Evolutionary conservation across 2,113 vertebrate species (phyloP).

Genomic region (Oceanodroma tethys): DNA sequence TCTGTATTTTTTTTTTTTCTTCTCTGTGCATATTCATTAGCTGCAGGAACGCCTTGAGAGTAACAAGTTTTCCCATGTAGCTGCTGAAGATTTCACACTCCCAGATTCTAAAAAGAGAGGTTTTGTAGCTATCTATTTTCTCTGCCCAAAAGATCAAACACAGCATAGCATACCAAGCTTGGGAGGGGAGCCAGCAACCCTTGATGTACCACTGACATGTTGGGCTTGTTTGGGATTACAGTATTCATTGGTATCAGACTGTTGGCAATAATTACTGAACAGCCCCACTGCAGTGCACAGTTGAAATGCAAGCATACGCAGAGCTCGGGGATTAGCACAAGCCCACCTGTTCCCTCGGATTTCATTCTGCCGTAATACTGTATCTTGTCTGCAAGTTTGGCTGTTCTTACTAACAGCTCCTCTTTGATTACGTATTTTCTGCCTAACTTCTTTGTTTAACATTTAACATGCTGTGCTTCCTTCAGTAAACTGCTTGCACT

Average conservation of each 20-base stretch:
- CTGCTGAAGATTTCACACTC: neutral
- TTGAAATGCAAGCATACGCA: neutral
- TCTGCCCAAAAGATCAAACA: neutral
- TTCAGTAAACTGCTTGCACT: neutral
- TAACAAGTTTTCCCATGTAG: neutral
- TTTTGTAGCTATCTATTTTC: neutral
- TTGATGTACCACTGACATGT: neutral
- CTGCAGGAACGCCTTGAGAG: rapidly evolving
- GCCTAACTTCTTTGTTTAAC: neutral
- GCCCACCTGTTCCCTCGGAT: rapidly evolving
- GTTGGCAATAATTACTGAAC: neutral
- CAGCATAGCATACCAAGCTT: neutral
- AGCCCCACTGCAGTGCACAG: neutral
- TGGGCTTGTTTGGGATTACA: neutral
- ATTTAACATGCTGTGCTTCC: neutral
- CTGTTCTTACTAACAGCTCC: neutral
- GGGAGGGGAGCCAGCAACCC: neutral
- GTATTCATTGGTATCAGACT: neutral
- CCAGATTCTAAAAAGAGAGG: neutral
- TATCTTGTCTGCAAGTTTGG: neutral
- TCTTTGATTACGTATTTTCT: neutral
- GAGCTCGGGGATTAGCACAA: neutral
- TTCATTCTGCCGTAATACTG: neutral
- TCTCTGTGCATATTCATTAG: neutral
- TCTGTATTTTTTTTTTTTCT: neutral